Percentiles rank a stretch among this genome's conserved stretches.
Conservation (phyloP, 2,888 invertebrate species). For the Tetragonisca angustula region DNA sequence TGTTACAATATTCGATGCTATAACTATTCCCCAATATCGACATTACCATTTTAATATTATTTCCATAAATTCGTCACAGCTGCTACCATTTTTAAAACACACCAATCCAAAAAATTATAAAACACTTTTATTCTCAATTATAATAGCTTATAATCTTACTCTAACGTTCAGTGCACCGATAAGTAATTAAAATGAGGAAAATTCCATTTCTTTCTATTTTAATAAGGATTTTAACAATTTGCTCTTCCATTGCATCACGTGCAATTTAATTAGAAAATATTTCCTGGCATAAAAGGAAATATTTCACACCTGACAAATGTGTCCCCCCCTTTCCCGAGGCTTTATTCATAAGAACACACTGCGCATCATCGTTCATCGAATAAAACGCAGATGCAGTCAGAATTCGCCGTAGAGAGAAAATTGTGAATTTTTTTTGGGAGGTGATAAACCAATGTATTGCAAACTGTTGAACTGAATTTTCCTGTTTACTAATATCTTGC, state of each 20-base stretch:
- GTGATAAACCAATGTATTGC: slow-evolving; percentile 22
- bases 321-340: neutral
- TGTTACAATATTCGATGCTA: neutral
- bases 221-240: neutral
- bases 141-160: no score
- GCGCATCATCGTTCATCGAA: neutral
- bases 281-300: neutral
- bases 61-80: no score
- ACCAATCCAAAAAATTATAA: no score
- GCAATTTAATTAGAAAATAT: no score
- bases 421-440: neutral
- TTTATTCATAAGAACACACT: neutral
- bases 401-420: neutral
- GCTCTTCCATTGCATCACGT: neutral
- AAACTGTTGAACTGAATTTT: neutral
- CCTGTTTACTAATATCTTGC: neutral
- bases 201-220: no score
- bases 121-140: no score
- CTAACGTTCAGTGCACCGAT: no score
- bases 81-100: no score
- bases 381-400: neutral
- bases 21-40: no score
- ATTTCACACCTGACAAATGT: neutral
- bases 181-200: no score
- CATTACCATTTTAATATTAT: no score